Base-by-base conservation (phyloP, 2,797 vertebrate genomes). In the Euphonia xanthogaster region DNA sequence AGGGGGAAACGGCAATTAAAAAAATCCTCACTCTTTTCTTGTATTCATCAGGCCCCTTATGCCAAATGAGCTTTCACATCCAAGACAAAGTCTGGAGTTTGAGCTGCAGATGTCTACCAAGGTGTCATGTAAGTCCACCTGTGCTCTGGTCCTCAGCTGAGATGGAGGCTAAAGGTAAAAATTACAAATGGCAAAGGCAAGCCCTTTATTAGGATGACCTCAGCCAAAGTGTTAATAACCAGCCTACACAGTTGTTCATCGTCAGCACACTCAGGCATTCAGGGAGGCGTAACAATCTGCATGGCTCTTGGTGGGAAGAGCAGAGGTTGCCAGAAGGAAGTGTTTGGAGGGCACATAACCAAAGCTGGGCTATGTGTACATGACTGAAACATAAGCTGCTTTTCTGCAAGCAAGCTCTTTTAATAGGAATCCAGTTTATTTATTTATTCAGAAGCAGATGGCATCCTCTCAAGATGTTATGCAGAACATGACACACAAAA, bases 391-490 rank as follows among this genome's bases (percentile, higher is more conserved):
- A 94, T 91, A 94, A 96, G 91, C 91, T 96, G 91, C 75, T 94
- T 94, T 94, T 87, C 89, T 93, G 91, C 87, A 95, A 94, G 93
- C 57, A 70, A 93, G 72, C 87, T 93, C 87, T 96, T 92, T 88
- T 91, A 85, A 87, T 67, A 94, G 87, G 89, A 96, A 96, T 67
- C 57, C 68, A 77, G 93, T 93, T 94, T 95, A 95, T 95, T 96
- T 96, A 94, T 96, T 96, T 94, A 95, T 94, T 94, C 94, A 93
- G 95, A 94, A 94, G 91, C 95, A 95, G 95, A 97, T 97, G 95
- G 93, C 93, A 95, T 83, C 82, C 91, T 95, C 90, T 94, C 96
- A 94, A 96, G 94, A 97, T 21, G 75, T 95, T 94, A 93, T 75
- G 91, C 91, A 88, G 95, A 94, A 94, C 90, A 97, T 94, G 93